Conservation (phyloP, 2,888 invertebrate genomes). For the Sphaeridia pumilis region DNA sequence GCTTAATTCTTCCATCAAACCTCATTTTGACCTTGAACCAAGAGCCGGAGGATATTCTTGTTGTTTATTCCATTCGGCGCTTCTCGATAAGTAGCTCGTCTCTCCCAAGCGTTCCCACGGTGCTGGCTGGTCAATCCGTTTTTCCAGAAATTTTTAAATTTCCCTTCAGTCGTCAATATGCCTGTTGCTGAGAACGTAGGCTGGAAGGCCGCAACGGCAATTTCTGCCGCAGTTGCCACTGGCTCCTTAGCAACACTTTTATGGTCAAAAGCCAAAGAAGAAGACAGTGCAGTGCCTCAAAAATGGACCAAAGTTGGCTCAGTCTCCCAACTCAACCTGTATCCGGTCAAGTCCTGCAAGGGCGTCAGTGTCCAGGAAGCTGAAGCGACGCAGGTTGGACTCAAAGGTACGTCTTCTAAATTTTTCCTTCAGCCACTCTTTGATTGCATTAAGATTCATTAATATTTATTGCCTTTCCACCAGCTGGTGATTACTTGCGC, state of each 20-base stretch:
- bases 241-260: background rate
- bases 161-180: too few relatives aligned
- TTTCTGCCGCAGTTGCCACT: conserved; percentile 2
- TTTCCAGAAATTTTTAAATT: too few relatives aligned
- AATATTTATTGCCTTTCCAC: background rate
- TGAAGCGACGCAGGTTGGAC: conserved; percentile 21
- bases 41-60: too few relatives aligned
- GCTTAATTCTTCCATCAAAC: too few relatives aligned
- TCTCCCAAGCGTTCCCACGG: too few relatives aligned
- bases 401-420: conserved; percentile 19
- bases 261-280: background rate
- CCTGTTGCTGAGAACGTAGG: background rate
- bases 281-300: conserved; percentile 13
- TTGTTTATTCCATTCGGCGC: too few relatives aligned
- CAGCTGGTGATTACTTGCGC: conserved; percentile 13
- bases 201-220: conserved; percentile 1
- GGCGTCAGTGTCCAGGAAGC: conserved; percentile 17
- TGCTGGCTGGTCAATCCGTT: too few relatives aligned
- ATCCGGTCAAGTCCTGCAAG: conserved; percentile 31
- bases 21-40: too few relatives aligned
- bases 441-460: background rate
- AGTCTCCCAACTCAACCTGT: conserved; percentile 26
- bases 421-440: background rate
- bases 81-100: too few relatives aligned
- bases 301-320: conserved; percentile 32